Evolutionary conservation across 2,797 vertebrate genomes (phyloP).

Genomic region (Gymnothorax javanicus): DNA sequence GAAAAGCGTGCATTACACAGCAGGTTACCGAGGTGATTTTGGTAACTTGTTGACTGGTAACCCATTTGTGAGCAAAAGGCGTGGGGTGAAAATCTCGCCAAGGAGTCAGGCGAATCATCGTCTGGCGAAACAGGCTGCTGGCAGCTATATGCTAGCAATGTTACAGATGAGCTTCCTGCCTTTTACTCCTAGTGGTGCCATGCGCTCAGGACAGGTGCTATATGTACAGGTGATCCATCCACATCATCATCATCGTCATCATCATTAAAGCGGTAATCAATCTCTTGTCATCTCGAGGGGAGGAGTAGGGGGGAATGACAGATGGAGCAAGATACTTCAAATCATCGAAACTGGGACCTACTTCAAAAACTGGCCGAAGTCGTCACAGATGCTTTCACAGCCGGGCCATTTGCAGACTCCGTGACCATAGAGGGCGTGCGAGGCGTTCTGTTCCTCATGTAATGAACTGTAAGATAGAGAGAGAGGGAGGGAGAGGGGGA

Average conservation of each 20-base stretch:
- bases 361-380: constrained; percentile 99
- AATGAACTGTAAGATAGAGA: constrained; percentile 81
- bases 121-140: no score
- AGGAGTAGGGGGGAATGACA: neutral
- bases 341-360: constrained; percentile 69
- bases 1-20: no score
- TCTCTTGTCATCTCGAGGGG: neutral
- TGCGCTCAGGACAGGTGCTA: neutral
- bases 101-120: no score
- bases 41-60: no score
- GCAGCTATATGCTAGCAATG: neutral
- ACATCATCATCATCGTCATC: neutral
- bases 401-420: constrained; percentile 99
- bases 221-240: neutral
- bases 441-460: constrained; percentile 93
- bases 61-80: no score
- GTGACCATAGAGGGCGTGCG: constrained; percentile 96
- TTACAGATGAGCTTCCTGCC: neutral
- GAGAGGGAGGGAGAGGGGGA: constrained; percentile 22
- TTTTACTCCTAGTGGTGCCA: neutral
- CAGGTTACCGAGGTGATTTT: no score
- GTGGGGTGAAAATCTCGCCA: no score
- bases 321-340: neutral
- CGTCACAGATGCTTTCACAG: constrained; percentile 98
- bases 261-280: neutral